Conservation (phyloP, 2,797 vertebrate genomes). For the Rhinella marina region DNA sequence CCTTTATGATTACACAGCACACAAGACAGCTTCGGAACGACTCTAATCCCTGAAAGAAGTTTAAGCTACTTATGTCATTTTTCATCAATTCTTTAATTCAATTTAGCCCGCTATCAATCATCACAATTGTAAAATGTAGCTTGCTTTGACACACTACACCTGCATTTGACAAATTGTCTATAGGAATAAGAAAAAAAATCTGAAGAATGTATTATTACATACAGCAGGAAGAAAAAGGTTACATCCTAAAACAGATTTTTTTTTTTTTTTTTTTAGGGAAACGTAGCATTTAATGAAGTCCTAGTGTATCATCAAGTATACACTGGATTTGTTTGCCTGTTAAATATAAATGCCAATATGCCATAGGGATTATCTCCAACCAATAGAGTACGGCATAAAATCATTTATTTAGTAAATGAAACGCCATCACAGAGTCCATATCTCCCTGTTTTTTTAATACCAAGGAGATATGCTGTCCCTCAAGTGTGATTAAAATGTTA, state of each 20-base stretch:
- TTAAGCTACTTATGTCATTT: constrained; percentile 52
- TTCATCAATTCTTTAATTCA: constrained; percentile 60
- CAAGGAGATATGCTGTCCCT: constrained; percentile 41
- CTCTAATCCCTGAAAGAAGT: constrained; percentile 38
- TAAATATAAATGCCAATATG: constrained; percentile 59
- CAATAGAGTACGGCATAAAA: constrained; percentile 52
- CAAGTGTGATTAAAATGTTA: constrained; percentile 55
- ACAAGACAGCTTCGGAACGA: constrained; percentile 25
- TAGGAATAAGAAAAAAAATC: constrained; percentile 28
- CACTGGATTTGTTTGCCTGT: constrained; percentile 56
- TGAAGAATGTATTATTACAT: constrained; percentile 52
- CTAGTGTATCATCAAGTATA: constrained; percentile 46
- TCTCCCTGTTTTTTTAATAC: constrained; percentile 52
- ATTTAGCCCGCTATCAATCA: constrained; percentile 61
- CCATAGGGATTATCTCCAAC: constrained; percentile 57
- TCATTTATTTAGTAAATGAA: constrained; percentile 60
- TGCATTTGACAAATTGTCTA: constrained; percentile 60
- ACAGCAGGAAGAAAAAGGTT: constrained; percentile 53
- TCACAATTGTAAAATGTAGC: constrained; percentile 43
- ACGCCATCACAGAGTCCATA: constrained; percentile 41
- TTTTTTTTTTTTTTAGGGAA: constrained; percentile 42
- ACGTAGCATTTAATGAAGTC: constrained; percentile 57
- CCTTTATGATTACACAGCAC: constrained; percentile 23
- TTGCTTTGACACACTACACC: constrained; percentile 39
- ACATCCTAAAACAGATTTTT: constrained; percentile 47